Evolutionary conservation across 1,140 invertebrate genomes (phyloP).

Genomic region (Diorhabda elongata): DNA sequence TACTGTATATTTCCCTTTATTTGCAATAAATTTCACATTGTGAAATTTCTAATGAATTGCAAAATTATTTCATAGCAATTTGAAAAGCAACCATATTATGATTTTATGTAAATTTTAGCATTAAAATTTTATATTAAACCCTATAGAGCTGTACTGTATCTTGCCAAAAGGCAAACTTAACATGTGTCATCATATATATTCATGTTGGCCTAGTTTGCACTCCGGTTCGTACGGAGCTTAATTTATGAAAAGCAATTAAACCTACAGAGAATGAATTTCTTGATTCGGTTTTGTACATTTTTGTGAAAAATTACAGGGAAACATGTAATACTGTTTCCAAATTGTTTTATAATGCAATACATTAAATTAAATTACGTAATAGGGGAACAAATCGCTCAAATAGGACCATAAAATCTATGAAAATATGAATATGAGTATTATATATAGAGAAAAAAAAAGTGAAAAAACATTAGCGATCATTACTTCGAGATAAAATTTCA

Average conservation of each 20-base stretch:
- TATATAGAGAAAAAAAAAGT: no score
- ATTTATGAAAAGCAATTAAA: slow-evolving; percentile 34
- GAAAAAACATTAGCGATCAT: no score
- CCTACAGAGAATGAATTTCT: slow-evolving; percentile 20
- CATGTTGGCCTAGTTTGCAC: slow-evolving; percentile 24
- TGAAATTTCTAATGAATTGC: not conserved
- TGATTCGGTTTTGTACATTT: slow-evolving; percentile 11
- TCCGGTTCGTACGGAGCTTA: slow-evolving; percentile 19
- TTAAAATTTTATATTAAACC: not conserved
- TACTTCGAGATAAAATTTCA: no score
- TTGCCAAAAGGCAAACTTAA: slow-evolving; percentile 11
- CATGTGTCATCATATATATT: slow-evolving; percentile 28
- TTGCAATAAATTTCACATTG: not conserved
- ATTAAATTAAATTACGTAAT: no score
- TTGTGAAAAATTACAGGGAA: not conserved
- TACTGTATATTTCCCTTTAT: no score
- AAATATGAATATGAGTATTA: no score
- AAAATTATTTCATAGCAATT: not conserved
- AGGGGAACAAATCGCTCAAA: no score
- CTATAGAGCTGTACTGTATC: not conserved
- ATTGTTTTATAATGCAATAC: no score
- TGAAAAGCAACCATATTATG: not conserved
- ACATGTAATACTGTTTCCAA: no score
- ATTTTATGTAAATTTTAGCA: not conserved
- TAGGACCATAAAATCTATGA: no score